Evolutionary conservation across 1,140 invertebrate species (phyloP), one percentile per base, ranked within the genome.

Genomic region (Euura saliciscinereae): DNA sequence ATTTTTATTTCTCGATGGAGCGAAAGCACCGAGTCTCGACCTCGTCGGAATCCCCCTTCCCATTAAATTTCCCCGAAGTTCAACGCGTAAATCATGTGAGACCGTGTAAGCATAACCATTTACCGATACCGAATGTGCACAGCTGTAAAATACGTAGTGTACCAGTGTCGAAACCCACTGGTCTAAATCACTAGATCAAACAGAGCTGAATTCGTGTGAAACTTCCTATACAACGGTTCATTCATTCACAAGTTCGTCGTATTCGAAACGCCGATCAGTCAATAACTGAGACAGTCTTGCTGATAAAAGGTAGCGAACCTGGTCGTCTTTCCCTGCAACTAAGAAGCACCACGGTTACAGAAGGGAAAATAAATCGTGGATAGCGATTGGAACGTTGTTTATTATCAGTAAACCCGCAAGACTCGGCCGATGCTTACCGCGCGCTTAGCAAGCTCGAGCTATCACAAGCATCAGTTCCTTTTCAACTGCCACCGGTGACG

Each of bases 371-470:
- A 59, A 59, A 59, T 59, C 51, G 51, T 59, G 51, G 28, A 28
- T 28, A 1, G 51, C 8, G 10, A 59, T 11, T 59, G 51, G 51
- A 59, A 59, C 46, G 77, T 72, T 78, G 78, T 79, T 79, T 79
- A 79, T 79, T 79, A 79, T 79, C 78, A 75, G 77, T 79, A 74
- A 78, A 76, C 77, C 70, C 28, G 28, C 70, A 73, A 71, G 71
- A 68, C 45, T 78, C 75, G 59, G 66, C 70, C 28, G 65, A 65
- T 45, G 45, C 44, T 67, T 66, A 65, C 65, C 46, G 65, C 74
- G 51, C 51, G 51, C 8, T 59, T 59, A 59, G 51, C 51, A 59
- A 59, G 51, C 8, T 28, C 51, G 51, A 59, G 51, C 51, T 59
- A 59, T 59, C 51, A 6, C 8, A 59, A n/a, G 6, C 51, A 59